Evolutionary conservation across 1,140 invertebrate genomes (phyloP).

Genomic region (Manduca sexta): DNA sequence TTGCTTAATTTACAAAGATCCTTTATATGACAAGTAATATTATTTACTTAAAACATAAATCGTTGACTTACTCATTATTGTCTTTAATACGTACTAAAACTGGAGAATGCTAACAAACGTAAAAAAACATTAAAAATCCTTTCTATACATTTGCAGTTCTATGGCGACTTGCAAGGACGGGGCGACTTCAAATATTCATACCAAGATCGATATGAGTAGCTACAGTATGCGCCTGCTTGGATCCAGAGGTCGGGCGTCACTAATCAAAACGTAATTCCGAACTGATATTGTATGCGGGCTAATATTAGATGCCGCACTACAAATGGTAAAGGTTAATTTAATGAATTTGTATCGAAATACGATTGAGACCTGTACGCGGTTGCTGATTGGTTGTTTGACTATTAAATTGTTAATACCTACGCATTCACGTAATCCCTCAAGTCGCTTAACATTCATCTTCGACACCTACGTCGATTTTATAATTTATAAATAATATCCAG

Average conservation of each 20-base stretch:
- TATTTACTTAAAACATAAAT: no score
- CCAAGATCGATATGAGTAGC: constrained; percentile 53
- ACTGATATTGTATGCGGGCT: constrained; percentile 49
- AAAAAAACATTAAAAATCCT: not conserved
- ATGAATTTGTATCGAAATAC: constrained; percentile 22
- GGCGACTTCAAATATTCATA: constrained; percentile 62
- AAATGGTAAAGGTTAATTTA: constrained; percentile 35
- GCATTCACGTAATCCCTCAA: no score
- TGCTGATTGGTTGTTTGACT: not conserved
- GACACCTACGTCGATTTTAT: no score
- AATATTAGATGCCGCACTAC: constrained; percentile 28
- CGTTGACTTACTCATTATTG: no score
- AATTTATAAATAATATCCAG: no score
- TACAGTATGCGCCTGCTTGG: constrained; percentile 39
- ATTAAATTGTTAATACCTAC: not conserved
- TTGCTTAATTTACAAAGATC: no score
- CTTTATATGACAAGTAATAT: no score
- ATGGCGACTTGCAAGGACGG: constrained; percentile 41
- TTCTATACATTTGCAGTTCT: constrained; percentile 26
- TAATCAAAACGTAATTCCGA: constrained; percentile 58
- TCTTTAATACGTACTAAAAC: no score
- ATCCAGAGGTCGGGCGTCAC: constrained; percentile 38
- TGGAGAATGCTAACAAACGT: no score
- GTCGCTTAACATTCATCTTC: no score
- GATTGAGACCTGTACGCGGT: not conserved